A percentile compares a stretch with the other conserved stretches of the same genome.
Evolutionary conservation across 2,888 invertebrate species (phyloP).

Genomic region (Coleophora deauratella): DNA sequence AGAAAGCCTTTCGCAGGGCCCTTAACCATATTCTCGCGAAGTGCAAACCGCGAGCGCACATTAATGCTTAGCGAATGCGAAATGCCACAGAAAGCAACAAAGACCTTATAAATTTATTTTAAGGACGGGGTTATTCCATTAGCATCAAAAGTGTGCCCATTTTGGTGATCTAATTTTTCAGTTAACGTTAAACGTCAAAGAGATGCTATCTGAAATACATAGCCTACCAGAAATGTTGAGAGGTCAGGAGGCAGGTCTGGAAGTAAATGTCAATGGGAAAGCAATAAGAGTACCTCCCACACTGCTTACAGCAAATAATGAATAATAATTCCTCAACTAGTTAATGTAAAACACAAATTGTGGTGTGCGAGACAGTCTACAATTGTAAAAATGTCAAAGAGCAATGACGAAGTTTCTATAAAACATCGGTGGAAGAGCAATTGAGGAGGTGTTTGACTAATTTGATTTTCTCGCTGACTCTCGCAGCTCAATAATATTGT

Average conservation of each 20-base stretch:
- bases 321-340: slow-evolving; percentile 51
- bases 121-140: too few relatives aligned
- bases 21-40: slow-evolving; percentile 25
- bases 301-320: slow-evolving; percentile 46
- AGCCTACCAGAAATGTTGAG: too few relatives aligned
- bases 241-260: too few relatives aligned
- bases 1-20: slow-evolving; percentile 35
- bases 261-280: too few relatives aligned
- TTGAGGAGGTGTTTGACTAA: slow-evolving; percentile 39
- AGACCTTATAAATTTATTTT: too few relatives aligned
- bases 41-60: slow-evolving; percentile 51
- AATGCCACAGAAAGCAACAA: slow-evolving; percentile 50
- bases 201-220: too few relatives aligned
- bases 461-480: slow-evolving; percentile 41
- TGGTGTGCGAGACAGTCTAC: slow-evolving; percentile 14
- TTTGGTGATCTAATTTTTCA: too few relatives aligned
- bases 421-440: slow-evolving; percentile 29
- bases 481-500: slow-evolving; percentile 46
- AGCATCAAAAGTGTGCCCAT: too few relatives aligned
- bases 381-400: slow-evolving; percentile 31
- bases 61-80: slow-evolving; percentile 51
- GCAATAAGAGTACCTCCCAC: slow-evolving; percentile 34
- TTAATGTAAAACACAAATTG: slow-evolving; percentile 34
- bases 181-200: too few relatives aligned
- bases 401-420: slow-evolving; percentile 33